Base-by-base conservation (phyloP, 2,888 invertebrate species). In the Troilus luridus region DNA sequence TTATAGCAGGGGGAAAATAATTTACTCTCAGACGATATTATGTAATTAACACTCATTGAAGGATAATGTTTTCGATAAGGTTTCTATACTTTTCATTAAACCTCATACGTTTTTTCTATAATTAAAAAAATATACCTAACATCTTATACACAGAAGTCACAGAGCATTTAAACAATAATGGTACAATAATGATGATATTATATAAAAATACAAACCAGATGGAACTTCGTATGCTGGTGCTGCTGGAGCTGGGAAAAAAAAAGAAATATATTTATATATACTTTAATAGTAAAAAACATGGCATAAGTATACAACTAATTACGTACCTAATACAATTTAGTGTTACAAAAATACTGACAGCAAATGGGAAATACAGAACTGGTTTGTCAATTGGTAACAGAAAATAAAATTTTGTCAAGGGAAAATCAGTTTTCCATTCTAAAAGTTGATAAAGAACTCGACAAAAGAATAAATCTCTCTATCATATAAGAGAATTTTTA, bases 211-310 rank as follows among this genome's bases (percentile, higher is more conserved):
- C 85, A 0, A 21, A 58, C 56, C 56, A n/a, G 85, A 58, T 56
- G 85, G 21, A 85, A 54, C 85, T n/a, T 58, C 85, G n/a, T 58
- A 85, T 54, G 85, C 85, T 56, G 85, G 85, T n/a, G 54, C 85
- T 11, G 85, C 56, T n/a, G 85, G 85, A 6, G 41, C 85, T 85
- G 72, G n/a, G n/a, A n/a, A 41, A 77, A 77, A 67, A 64, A 11
- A 27, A 41, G 1, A 41, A 17, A 77, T 41, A 41, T 41, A 41
- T 41, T 41, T 41, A 41, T 41, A 77, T 27, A 24, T 77, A 77
- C 12, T n/a, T 59, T 12, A 12, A 12, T 59, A 59, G 7, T 59
- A 14, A 10, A 59, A 59, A 5, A 59, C 59, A 59, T 10, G n/a
- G n/a, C n/a, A n/a, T n/a, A n/a, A n/a, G n/a, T n/a, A n/a, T n/a